A percentile compares a stretch with the other conserved stretches of the same genome.
These are phyloP conservation scores for Steinernema khuongi DNA, from an alignment of 1,140 invertebrate species.

Conservation along the genomic window DNA sequence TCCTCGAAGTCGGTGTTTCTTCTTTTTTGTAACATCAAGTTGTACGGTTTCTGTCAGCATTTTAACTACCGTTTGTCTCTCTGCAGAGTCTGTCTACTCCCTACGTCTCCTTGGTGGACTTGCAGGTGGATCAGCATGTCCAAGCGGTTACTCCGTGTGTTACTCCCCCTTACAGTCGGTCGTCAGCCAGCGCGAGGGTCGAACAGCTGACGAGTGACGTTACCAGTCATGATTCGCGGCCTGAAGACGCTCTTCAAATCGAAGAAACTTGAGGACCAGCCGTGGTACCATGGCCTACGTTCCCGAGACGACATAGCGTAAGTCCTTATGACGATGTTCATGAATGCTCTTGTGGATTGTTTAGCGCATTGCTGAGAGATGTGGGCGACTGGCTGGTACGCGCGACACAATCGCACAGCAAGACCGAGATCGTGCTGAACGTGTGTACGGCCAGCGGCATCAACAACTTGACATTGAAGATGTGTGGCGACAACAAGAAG, in stretches of 20 bases:
- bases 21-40: no score
- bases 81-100: no score
- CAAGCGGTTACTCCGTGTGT: no score
- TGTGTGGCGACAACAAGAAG: slow-evolving; percentile 4
- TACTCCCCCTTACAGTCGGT: no score
- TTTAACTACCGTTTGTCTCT: no score
- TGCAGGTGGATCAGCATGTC: no score
- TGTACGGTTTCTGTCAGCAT: no score
- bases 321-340: slow-evolving; percentile 54
- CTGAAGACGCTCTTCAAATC: neutral
- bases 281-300: slow-evolving; percentile 23
- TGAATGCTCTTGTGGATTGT: neutral
- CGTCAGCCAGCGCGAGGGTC: no score
- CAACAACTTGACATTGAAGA: neutral
- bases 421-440: slow-evolving; percentile 2
- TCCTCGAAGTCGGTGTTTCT: no score
- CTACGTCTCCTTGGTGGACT: no score
- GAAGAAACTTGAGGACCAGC: slow-evolving; percentile 17
- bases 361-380: neutral
- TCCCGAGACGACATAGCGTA: slow-evolving; percentile 15
- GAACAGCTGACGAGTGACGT: no score
- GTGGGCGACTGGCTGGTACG: neutral
- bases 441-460: neutral
- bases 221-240: neutral
- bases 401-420: neutral